These are phyloP conservation scores for Garra rufa DNA, from an alignment of 2,113 vertebrate genomes.

Conservation along the genomic window DNA sequence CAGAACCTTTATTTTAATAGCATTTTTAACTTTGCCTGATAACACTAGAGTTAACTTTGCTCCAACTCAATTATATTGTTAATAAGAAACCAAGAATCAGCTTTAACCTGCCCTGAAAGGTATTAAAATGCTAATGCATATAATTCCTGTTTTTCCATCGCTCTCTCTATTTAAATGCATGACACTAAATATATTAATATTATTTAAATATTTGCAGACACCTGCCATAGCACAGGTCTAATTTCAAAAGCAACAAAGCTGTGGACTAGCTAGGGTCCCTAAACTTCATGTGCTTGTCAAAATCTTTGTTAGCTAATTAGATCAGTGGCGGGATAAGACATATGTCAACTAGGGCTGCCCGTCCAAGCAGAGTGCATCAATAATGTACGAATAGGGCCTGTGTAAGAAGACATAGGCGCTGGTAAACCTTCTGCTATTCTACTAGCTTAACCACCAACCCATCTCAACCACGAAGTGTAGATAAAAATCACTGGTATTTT, in stretches of 20 bases:
- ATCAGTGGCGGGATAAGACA: slow-evolving; percentile 1
- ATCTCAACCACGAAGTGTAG: background rate
- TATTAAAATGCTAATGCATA: slow-evolving; percentile 7
- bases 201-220: background rate
- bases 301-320: slow-evolving; percentile 31
- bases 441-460: background rate
- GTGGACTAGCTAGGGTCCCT: background rate
- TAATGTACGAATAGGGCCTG: background rate
- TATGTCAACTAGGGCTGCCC: slow-evolving; percentile 24
- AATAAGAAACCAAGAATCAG: background rate
- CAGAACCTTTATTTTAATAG: background rate
- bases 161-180: background rate
- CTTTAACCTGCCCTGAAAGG: background rate
- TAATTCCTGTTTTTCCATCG: background rate
- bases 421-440: slow-evolving; percentile 19
- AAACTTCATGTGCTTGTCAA: background rate
- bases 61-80: background rate
- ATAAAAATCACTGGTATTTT: background rate
- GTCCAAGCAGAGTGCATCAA: slow-evolving; percentile 28
- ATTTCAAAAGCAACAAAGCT: background rate
- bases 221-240: background rate
- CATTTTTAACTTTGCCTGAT: background rate
- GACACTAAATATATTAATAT: background rate
- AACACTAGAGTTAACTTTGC: background rate
- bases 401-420: slow-evolving; percentile 3